Base-by-base conservation (phyloP, 2,797 vertebrate species). In the Fundulus diaphanus region DNA sequence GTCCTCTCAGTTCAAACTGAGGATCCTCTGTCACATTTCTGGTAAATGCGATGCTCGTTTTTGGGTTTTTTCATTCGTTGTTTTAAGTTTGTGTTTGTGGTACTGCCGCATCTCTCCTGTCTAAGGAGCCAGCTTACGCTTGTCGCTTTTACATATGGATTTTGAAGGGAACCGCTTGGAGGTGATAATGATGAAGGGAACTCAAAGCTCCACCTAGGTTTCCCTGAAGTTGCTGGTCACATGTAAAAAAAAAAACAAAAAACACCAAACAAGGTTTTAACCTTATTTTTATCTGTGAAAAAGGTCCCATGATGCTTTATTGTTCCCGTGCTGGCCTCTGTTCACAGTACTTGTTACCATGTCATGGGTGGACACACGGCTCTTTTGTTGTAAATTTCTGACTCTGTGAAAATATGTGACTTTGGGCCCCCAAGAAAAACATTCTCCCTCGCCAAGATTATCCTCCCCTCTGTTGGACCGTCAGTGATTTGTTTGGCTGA, bases 391-490 rank as follows among this genome's bases (percentile, higher is more conserved):
- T 77, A 20, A 33, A 74, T 42, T 68, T 76, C 69, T 82, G 70
- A 74, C 73, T 66, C 56, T n/a, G 22, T 71, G 76, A 81, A 85
- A 82, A 84, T 74, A 67, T 87, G 81, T 68, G 68, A 82, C 74
- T 84, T 83, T 51, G 37, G 37, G 9, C 3, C 31, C 42, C 63
- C 67, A 69, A 57, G n/a, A 85, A 79, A 82, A 89, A 86, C 81
- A 81, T 84, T 85, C 77, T 70, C 75, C 73, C 78, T 83, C 56
- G 66, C 22, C 63, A 75, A 63, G 61, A 73, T 88, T 78, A 84
- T 70, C 56, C 48, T 2, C 0, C 72, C 40, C 24, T 79, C 29
- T 51, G 66, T 68, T 68, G 40, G 44, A 35, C 37, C 44, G 66
- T 46, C 42, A 29, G 0, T 24, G 51, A 37, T 76, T 76, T 82